A percentile compares a stretch with the other conserved stretches of the same genome.
Conservation (phyloP, 2,113 vertebrate species). For the Oreochromis tanganicae region DNA sequence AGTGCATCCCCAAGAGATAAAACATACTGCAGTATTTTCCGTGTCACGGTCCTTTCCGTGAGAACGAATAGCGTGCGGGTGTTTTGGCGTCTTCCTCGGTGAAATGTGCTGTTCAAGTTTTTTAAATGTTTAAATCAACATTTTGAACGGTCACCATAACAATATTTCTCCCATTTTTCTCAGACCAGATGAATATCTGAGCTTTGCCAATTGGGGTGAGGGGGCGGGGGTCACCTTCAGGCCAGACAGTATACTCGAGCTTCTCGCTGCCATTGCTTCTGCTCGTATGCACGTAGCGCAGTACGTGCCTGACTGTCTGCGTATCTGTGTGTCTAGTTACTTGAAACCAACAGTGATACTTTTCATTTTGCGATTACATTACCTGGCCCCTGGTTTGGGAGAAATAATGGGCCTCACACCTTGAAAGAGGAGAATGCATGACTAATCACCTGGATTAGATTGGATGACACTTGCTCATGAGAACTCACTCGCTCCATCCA, state of each 20-base stretch:
- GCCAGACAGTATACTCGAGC: neutral
- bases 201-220: neutral
- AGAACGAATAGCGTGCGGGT: conserved; percentile 3
- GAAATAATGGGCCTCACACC: conserved; percentile 46
- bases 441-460: conserved; percentile 65
- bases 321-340: conserved; percentile 6
- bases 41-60: neutral
- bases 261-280: neutral
- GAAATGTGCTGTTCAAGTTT: neutral
- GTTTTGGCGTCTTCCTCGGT: conserved; percentile 6
- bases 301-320: neutral
- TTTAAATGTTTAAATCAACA: conserved; percentile 8
- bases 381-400: conserved; percentile 13
- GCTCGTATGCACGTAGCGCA: neutral
- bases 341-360: conserved; percentile 49
- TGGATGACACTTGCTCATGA: conserved; percentile 50
- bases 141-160: conserved; percentile 19
- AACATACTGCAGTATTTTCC: conserved; percentile 21
- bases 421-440: conserved; percentile 63
- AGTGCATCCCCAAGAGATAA: conserved; percentile 23
- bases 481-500: conserved; percentile 35
- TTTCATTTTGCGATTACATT: conserved; percentile 33
- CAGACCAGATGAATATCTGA: conserved; percentile 1
- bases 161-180: neutral
- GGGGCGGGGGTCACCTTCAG: neutral